Evolutionary conservation across 2,113 vertebrate species (phyloP).

Genomic region (Setophaga coronata): DNA sequence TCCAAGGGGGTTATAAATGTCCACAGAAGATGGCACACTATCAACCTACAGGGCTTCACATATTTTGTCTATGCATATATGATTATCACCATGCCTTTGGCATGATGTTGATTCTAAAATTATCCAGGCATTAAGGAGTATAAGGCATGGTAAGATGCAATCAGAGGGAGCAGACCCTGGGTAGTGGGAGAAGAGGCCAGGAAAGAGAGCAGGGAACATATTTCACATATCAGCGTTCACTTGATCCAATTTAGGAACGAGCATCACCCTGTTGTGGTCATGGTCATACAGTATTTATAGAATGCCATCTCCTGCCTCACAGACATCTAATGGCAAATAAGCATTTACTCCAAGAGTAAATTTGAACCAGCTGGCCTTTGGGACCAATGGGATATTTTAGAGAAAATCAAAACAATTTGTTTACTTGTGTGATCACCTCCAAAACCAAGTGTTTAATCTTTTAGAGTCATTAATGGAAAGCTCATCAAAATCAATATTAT

Average conservation of each 20-base stretch:
- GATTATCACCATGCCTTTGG: conserved; percentile 45
- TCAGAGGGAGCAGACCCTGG: neutral
- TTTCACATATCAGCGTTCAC: conserved; percentile 32
- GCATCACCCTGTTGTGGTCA: conserved; percentile 4
- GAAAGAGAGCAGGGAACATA: conserved; percentile 44
- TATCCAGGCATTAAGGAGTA: neutral
- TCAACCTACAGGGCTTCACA: neutral
- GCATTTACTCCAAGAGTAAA: neutral
- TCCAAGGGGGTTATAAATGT: conserved; percentile 40
- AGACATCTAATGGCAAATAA: conserved; percentile 10
- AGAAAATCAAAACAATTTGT: conserved; percentile 26
- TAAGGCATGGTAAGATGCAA: conserved; percentile 1
- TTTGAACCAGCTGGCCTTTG: neutral
- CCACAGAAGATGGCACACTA: neutral
- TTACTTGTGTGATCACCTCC: neutral
- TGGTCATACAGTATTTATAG: conserved; percentile 62
- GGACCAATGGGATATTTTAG: neutral
- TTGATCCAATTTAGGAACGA: conserved; percentile 52
- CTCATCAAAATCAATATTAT: conserved; percentile 19
- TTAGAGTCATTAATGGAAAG: conserved; percentile 11
- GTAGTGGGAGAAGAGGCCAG: conserved; percentile 18
- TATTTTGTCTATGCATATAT: conserved; percentile 1
- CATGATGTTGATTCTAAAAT: conserved; percentile 45
- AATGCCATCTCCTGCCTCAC: conserved; percentile 14
- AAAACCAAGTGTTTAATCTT: conserved; percentile 14